phyloP scores from a whole-genome alignment of 2,797 vertebrate genomes.

The Acropternis orthonyx region DNA sequence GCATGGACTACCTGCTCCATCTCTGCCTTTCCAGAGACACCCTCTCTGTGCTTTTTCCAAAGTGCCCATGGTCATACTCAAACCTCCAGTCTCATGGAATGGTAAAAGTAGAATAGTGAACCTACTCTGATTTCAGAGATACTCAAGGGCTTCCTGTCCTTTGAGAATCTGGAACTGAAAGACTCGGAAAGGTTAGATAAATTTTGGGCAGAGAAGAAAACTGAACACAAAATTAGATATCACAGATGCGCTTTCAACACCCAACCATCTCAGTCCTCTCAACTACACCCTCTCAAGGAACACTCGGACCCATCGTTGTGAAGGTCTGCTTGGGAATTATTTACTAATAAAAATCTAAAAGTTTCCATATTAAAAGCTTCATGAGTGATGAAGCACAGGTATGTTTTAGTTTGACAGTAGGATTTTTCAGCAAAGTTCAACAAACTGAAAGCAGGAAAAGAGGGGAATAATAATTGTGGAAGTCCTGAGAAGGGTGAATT shows the following conservation, averaged over 20 bases:
- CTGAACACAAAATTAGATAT: neutral
- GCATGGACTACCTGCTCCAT: accelerated
- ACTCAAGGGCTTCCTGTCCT: neutral
- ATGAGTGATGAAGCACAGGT: neutral
- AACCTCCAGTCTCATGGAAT: neutral
- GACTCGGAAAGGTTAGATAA: neutral
- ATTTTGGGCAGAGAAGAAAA: neutral
- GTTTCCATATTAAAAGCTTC: neutral
- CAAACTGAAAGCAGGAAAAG: neutral
- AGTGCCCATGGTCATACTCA: neutral
- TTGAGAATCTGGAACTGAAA: neutral
- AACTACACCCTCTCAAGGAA: neutral
- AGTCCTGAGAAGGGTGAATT: constrained; percentile 17
- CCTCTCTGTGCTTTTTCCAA: neutral
- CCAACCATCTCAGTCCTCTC: accelerated
- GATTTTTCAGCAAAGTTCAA: neutral
- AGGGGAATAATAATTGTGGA: neutral
- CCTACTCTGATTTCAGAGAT: neutral
- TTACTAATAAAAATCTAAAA: neutral
- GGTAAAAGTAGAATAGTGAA: neutral
- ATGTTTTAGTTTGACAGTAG: neutral
- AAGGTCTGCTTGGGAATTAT: neutral
- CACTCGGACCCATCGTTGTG: neutral
- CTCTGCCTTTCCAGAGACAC: neutral
- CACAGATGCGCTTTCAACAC: neutral